These are phyloP conservation scores for Boloria euphrosyne DNA, from an alignment of 2,888 invertebrate species.

Conservation along the genomic window DNA sequence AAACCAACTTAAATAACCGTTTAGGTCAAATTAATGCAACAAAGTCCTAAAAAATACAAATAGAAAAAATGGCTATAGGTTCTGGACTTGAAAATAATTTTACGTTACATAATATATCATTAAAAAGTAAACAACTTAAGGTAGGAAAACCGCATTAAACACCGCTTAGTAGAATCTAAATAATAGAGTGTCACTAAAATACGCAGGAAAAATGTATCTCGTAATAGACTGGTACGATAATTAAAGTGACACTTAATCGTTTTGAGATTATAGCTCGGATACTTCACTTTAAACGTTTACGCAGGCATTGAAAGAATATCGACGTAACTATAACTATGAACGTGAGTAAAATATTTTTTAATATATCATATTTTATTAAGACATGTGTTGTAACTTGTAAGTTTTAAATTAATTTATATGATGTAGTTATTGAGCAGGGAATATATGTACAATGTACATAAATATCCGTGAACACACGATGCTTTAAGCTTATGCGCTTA, in stretches of 20 bases:
- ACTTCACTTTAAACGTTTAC: slow-evolving; percentile 15
- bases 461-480: too few species aligned
- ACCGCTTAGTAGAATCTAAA: slow-evolving; percentile 26
- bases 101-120: slow-evolving; percentile 10
- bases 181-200: slow-evolving; percentile 32
- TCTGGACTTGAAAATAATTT: slow-evolving; percentile 11
- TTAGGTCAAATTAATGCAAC: too few species aligned
- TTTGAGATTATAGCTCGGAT: slow-evolving; percentile 34
- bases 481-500: too few species aligned
- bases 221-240: slow-evolving; percentile 28
- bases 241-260: slow-evolving; percentile 31
- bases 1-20: too few species aligned
- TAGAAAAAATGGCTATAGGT: background rate
- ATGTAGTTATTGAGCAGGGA: too few species aligned
- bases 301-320: background rate
- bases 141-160: slow-evolving; percentile 29
- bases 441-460: too few species aligned
- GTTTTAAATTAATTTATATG: too few species aligned
- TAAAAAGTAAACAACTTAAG: slow-evolving; percentile 15
- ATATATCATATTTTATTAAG: too few species aligned
- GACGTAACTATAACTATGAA: background rate
- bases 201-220: slow-evolving; percentile 27
- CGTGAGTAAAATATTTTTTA: too few species aligned
- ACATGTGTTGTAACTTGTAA: too few species aligned
- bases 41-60: too few species aligned